Evolutionary conservation across 2,113 vertebrate species (phyloP), one percentile per base, ranked within the genome.

Genomic region (Fulica atra): DNA sequence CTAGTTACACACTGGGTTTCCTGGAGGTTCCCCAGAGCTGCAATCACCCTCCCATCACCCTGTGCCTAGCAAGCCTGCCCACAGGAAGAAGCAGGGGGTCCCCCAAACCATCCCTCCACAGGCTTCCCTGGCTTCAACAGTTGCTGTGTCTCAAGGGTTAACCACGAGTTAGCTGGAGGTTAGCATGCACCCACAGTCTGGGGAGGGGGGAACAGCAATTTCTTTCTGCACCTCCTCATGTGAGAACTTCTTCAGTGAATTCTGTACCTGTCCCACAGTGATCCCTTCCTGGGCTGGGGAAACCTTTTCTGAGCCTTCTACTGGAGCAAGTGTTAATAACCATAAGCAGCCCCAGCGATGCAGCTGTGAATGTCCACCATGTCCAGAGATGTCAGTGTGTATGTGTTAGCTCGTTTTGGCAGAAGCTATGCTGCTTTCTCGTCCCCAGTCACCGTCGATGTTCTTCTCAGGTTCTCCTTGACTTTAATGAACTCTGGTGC

Each of bases 401-500:
- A 35, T 59, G 42, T 81, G 89, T 95, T 87, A 66, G 88, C 8
- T 61, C 80, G 31, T 71, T 72, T 61, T 89, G 89, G 89, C 66
- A 85, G n/a, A 73, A 91, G 87, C 97, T 98, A 99, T 7, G 97
- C 98, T 23, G 98, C 98, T 88, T 98, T 98, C 95, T 99, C 99
- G 0, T 98, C 98, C 21, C 97, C 97, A 0, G 87, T 95, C 59
- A 98, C 96, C 0, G 98, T 96, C 0, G 99, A 97, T 5, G 99
- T 99, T 95, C 99, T 98, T 86, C 99, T 98, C 82, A 99, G 97
- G 73, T 99, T 99, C 80, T 99, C 99, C 91, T 99, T 99, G 60
- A 99, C 99, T 98, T 99, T 99, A 70, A 99, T 98, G 40, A 99
- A 99, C 95, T 99, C 99, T 0, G 99, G 99, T 51, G 98, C 98